phyloP scores from a whole-genome alignment of 2,888 invertebrate genomes.

The Hanleya hanleyi region DNA sequence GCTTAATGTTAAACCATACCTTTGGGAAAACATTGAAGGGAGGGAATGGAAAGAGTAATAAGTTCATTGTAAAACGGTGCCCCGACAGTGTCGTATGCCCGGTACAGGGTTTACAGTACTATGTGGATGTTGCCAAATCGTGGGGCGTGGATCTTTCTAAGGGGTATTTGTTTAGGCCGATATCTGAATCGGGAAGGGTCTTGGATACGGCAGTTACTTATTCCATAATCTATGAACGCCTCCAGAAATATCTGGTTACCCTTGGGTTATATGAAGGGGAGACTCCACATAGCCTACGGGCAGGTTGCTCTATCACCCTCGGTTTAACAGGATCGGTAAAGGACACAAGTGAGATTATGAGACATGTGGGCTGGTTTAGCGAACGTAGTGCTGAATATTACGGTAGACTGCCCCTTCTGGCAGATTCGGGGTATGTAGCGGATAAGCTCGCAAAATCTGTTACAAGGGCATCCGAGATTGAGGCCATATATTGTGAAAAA shows the following conservation, averaged over 20 bases:
- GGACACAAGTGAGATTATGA: not conserved
- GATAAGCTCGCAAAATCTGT: not conserved
- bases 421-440: not conserved
- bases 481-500: too few species aligned
- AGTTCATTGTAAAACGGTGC: slow-evolving; percentile 1
- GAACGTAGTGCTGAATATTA: not conserved
- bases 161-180: slow-evolving; percentile 4
- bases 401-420: not conserved
- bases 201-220: not conserved
- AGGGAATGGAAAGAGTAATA: not conserved
- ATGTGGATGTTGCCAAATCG: not conserved
- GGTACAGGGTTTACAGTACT: not conserved
- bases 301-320: slow-evolving; percentile 2
- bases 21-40: slow-evolving; percentile 9
- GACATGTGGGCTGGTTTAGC: slow-evolving; percentile 10
- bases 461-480: not conserved
- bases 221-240: not conserved
- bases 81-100: not conserved
- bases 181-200: not conserved
- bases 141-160: not conserved
- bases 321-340: not conserved
- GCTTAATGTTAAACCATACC: slow-evolving; percentile 6
- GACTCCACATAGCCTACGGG: slow-evolving; percentile 6
- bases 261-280: not conserved
- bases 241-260: not conserved